phyloP scores from a whole-genome alignment of 2,113 vertebrate genomes.

The Meleagris gallopavo region DNA sequence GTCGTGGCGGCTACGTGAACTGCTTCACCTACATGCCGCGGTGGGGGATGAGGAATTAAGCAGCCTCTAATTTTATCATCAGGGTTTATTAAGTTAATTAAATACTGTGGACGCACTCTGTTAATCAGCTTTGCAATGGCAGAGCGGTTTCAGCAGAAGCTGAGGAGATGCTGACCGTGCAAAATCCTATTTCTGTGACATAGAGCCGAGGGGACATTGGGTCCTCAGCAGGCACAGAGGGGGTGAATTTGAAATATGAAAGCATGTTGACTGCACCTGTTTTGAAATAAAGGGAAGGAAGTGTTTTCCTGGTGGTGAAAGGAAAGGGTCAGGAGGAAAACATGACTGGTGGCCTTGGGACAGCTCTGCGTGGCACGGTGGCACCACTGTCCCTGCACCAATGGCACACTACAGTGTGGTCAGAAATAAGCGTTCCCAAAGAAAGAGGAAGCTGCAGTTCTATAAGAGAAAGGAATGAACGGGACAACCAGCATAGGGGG shows the following conservation, averaged over 20 bases:
- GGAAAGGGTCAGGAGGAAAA: background rate
- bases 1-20: fast-evolving
- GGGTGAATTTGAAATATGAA: slow-evolving; percentile 13
- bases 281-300: background rate
- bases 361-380: fast-evolving
- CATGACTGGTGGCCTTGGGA: background rate
- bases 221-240: fast-evolving
- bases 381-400: fast-evolving
- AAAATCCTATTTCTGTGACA: slow-evolving; percentile 29
- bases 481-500: background rate
- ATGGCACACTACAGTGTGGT: background rate
- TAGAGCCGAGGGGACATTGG: fast-evolving
- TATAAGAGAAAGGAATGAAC: background rate
- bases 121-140: slow-evolving; percentile 47
- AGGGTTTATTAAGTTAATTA: slow-evolving; percentile 68
- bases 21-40: background rate
- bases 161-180: slow-evolving; percentile 6
- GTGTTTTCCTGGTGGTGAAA: background rate
- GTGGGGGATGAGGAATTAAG: background rate
- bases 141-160: slow-evolving; percentile 1
- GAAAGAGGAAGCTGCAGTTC: background rate
- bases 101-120: background rate
- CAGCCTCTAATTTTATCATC: slow-evolving; percentile 34
- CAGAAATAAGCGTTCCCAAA: background rate
- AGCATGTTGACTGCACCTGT: background rate